Evolutionary conservation across 1,140 invertebrate species (phyloP).

Genomic region (Zaprionus gabonicus): DNA sequence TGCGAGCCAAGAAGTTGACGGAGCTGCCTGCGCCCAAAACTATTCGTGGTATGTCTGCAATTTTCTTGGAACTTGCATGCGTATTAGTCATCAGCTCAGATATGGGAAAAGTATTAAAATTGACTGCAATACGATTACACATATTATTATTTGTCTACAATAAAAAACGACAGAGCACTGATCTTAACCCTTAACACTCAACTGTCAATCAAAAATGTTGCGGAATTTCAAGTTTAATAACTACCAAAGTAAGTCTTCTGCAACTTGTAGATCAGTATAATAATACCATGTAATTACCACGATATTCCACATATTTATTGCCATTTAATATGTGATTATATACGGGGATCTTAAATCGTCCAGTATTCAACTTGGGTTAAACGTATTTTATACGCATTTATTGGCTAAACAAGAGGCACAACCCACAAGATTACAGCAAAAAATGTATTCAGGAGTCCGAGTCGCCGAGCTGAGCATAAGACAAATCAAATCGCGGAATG

Average conservation of each 20-base stretch:
- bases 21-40: conserved; percentile 55
- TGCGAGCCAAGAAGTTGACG: conserved; percentile 62
- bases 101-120: conserved; percentile 50
- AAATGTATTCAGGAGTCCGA: conserved; percentile 36
- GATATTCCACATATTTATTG: background rate
- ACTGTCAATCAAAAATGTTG: background rate
- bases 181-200: background rate
- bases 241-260: background rate
- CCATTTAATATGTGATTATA: background rate
- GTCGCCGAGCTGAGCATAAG: conserved; percentile 21
- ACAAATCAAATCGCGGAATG: conserved; percentile 68
- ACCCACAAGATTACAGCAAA: conserved; percentile 51
- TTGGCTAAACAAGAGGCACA: conserved; percentile 50
- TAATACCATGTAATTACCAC: background rate
- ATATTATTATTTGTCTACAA: conserved; percentile 29
- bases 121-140: conserved; percentile 34
- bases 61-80: conserved; percentile 81
- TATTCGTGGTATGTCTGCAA: conserved; percentile 63
- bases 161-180: background rate
- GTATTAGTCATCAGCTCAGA: conserved; percentile 69
- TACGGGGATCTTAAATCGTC: background rate
- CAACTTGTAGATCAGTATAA: no score
- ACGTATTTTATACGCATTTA: conserved; percentile 63
- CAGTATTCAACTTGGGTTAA: conserved; percentile 50
- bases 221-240: background rate